These are phyloP conservation scores for Sapajus apella DNA, from an alignment of 2,113 vertebrate species.

Conservation along the genomic window DNA sequence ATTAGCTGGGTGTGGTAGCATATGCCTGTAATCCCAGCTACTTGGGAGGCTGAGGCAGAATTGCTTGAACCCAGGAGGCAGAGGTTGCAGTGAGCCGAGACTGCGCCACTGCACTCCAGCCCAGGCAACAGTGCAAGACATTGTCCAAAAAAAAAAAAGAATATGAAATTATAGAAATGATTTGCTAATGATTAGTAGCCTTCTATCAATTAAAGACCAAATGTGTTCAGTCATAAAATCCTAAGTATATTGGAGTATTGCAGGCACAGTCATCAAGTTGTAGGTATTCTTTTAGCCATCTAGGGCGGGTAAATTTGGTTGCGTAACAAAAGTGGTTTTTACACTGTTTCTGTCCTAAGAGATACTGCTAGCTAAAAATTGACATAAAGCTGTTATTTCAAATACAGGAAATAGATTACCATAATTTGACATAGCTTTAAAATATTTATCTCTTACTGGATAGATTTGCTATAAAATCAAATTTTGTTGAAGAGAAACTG, in stretches of 20 bases:
- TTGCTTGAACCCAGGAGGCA: too few species aligned
- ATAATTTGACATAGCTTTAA: not conserved
- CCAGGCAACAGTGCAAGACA: too few species aligned
- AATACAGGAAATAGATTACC: not conserved
- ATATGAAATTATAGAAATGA: not conserved
- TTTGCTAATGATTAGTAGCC: not conserved
- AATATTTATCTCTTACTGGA: not conserved
- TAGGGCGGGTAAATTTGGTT: not conserved
- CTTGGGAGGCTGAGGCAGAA: too few species aligned
- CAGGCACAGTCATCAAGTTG: not conserved
- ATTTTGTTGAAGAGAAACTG: not conserved
- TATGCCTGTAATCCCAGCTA: too few species aligned
- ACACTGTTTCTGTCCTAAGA: not conserved
- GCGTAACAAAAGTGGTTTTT: not conserved
- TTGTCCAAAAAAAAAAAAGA: not conserved
- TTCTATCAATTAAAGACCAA: not conserved
- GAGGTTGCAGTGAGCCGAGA: too few species aligned
- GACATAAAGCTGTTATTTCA: not conserved
- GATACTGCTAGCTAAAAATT: not conserved
- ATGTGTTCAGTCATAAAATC: not conserved
- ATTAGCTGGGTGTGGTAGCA: too few species aligned
- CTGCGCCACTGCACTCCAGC: too few species aligned
- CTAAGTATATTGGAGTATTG: fast-evolving
- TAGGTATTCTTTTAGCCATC: not conserved
- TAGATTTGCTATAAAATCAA: not conserved